These are phyloP conservation scores for Tetranychus urticae DNA, from an alignment of 1,140 invertebrate genomes.

Conservation along the genomic window DNA sequence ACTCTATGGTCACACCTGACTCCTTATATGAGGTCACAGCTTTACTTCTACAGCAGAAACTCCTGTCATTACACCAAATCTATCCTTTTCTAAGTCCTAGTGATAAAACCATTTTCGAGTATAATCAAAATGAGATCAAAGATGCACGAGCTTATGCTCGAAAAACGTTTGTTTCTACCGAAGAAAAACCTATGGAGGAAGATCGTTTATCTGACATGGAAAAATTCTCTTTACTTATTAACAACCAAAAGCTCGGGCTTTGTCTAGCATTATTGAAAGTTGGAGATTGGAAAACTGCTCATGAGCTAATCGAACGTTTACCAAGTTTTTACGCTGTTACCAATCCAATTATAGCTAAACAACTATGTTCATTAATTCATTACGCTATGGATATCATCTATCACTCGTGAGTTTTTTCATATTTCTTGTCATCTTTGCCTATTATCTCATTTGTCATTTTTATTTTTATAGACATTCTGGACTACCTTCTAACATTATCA, in stretches of 20 bases:
- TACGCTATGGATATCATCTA: conserved; percentile 69
- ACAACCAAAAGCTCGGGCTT: conserved; percentile 80
- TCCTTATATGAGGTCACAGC: conserved; percentile 71
- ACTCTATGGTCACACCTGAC: conserved; percentile 31
- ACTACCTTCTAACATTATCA: conserved; percentile 29
- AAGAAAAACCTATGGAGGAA: conserved; percentile 38
- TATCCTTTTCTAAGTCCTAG: conserved; percentile 74
- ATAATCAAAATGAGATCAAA: conserved; percentile 53
- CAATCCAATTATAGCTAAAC: conserved; percentile 47
- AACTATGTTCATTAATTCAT: conserved; percentile 55
- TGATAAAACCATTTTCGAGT: conserved; percentile 50
- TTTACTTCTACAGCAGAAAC: conserved; percentile 56
- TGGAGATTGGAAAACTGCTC: conserved; percentile 68
- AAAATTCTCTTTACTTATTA: conserved; percentile 10
- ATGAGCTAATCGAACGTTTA: conserved; percentile 46
- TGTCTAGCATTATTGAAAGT: conserved; percentile 64
- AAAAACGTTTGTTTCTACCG: conserved; percentile 51
- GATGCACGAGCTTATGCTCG: conserved; percentile 65
- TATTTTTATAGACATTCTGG: conserved; percentile 34
- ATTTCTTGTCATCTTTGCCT: not conserved
- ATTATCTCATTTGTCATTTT: not conserved
- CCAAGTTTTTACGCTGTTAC: conserved; percentile 56
- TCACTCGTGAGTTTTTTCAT: conserved; percentile 31
- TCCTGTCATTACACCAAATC: conserved; percentile 64
- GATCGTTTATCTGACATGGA: conserved; percentile 22